These are phyloP conservation scores for Struthio camelus DNA, from an alignment of 2,113 vertebrate species.

Conservation along the genomic window DNA sequence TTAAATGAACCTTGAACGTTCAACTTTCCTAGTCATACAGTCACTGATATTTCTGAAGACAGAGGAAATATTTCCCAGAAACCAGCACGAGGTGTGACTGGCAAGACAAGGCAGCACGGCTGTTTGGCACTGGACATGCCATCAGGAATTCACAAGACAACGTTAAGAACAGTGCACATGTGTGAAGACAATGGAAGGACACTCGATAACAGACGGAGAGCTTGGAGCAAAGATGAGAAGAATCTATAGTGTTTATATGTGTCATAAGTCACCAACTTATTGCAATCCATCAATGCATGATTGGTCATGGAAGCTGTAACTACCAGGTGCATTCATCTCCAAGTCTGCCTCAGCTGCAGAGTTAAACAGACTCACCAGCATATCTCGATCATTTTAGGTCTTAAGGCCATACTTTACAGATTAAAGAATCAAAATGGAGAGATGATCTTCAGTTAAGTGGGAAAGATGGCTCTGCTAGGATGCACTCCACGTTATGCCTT, in stretches of 20 bases:
- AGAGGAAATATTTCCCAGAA: not conserved
- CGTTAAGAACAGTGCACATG: not conserved
- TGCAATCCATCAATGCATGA: not conserved
- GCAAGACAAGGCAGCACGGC: not conserved
- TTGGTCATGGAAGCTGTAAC: not conserved
- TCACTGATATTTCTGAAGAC: accelerated
- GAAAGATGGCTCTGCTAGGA: not conserved
- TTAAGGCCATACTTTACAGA: not conserved
- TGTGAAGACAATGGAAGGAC: not conserved
- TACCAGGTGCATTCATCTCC: not conserved
- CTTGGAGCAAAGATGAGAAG: not conserved
- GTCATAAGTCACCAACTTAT: not conserved
- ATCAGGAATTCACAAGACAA: not conserved
- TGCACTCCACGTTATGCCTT: not conserved
- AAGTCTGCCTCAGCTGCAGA: not conserved
- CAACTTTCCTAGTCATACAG: not conserved
- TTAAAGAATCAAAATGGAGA: not conserved
- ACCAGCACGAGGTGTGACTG: not conserved
- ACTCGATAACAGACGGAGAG: not conserved
- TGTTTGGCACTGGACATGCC: not conserved
- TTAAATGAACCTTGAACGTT: not conserved
- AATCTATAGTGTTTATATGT: not conserved
- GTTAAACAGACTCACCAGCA: not conserved
- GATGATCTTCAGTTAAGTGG: not conserved
- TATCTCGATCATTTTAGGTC: not conserved